Evolutionary conservation across 2,113 vertebrate species (phyloP).

Genomic region (Erpornis zantholeuca): DNA sequence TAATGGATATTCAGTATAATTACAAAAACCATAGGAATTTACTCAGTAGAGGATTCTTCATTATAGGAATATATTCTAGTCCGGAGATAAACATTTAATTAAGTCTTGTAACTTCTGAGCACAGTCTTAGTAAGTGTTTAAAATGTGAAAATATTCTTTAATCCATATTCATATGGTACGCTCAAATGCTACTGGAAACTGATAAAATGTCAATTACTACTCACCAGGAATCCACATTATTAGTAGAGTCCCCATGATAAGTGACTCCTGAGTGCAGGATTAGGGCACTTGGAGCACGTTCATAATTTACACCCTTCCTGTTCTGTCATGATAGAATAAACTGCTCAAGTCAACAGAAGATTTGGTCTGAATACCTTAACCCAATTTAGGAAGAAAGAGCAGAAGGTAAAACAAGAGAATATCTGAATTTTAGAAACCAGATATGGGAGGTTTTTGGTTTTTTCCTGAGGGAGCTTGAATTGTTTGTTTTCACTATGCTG

Average conservation of each 20-base stretch:
- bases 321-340: background rate
- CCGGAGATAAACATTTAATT: background rate
- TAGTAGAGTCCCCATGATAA: background rate
- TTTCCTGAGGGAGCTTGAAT: background rate
- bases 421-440: background rate
- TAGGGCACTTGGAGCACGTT: background rate
- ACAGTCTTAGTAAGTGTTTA: background rate
- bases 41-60: background rate
- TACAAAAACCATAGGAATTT: background rate
- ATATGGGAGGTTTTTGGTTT: accelerated
- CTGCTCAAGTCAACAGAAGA: background rate
- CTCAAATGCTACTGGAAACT: background rate
- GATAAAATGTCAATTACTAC: background rate
- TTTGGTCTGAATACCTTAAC: background rate
- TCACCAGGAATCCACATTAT: background rate
- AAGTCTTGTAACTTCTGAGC: background rate
- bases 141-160: background rate
- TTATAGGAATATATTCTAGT: background rate
- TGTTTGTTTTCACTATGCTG: background rate
- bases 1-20: background rate
- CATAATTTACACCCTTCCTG: background rate
- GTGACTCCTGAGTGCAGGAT: background rate
- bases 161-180: background rate
- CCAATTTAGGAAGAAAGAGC: background rate
- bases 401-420: background rate